Evolutionary conservation across 2,113 vertebrate species (phyloP), one percentile per base, ranked within the genome.

Genomic region (Arvicanthis niloticus): DNA sequence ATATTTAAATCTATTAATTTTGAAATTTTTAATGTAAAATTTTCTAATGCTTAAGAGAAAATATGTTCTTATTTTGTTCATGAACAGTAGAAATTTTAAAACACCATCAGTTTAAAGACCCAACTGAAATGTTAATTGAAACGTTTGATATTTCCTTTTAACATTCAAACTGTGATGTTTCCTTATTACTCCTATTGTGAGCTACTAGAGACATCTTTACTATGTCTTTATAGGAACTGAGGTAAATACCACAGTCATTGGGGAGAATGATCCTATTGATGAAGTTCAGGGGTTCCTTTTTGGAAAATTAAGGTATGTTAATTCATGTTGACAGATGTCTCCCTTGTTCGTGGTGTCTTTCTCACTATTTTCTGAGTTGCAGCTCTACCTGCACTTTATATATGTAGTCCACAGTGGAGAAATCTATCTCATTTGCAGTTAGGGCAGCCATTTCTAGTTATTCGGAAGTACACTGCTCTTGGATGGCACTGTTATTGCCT

Each of bases 211-310:
- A 42, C 88, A 11, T 92, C 3, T 96, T 96, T 90, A 62, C 73
- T 96, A 0, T 98, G 67, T 96, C 78, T 98, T 97, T 93, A 19
- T 88, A 99, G 99, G 99, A 94, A 98, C 98, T 56, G 99, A 99
- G 45, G 98, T 99, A 80, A 99, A 99, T 67, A 98, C 99, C 37
- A 99, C 99, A 29, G 97, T 99, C 97, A 99, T 99, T 90, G 99
- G 99, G 94, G 99, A 99, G 97, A 99, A 99, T 75, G 99, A 99
- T 97, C 99, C 99, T 2, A 99, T 99, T 98, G 99, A 99, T 98
- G 99, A 99, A 98, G 99, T 99, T 97, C 99, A 99, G 93, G 99
- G 99, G 92, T 99, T 99, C 97, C 99, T 99, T 1, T 99, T 99
- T 98, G 99, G 99, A 97, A 99, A 99, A 98, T 98, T 99, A 97